Conservation (phyloP, 2,113 vertebrate genomes). For the Phrynosoma blainvillii region DNA sequence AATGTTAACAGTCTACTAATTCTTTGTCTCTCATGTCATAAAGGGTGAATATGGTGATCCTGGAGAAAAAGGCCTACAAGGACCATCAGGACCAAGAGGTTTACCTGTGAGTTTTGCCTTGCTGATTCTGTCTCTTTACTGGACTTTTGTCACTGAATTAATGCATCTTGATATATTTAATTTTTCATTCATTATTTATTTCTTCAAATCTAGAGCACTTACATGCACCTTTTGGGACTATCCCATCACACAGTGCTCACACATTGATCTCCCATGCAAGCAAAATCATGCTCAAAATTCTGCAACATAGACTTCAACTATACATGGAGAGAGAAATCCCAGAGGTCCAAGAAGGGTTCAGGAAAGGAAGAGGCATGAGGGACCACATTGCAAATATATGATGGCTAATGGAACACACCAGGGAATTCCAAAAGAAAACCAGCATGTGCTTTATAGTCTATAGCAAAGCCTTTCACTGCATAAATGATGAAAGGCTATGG, state of each 20-base stretch:
- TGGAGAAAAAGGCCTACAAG: constrained; percentile 74
- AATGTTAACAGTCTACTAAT: neutral
- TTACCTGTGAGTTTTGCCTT: constrained; percentile 72
- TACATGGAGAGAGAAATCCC: too few relatives aligned
- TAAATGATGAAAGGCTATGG: too few relatives aligned
- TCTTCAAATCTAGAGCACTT: neutral
- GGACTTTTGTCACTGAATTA: neutral
- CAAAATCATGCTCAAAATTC: too few relatives aligned
- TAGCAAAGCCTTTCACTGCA: too few relatives aligned
- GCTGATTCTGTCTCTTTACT: constrained; percentile 5
- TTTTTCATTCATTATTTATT: neutral
- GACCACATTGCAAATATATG: too few relatives aligned
- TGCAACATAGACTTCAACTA: too few relatives aligned
- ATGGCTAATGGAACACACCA: too few relatives aligned
- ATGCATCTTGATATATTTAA: neutral
- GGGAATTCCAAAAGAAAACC: too few relatives aligned
- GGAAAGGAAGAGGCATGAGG: too few relatives aligned
- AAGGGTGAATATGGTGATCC: constrained; percentile 84
- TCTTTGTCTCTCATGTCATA: constrained; percentile 19
- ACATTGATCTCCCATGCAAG: too few relatives aligned
- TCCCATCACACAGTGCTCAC: neutral
- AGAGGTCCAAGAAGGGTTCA: too few relatives aligned
- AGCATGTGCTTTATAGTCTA: too few relatives aligned
- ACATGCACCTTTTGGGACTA: neutral
- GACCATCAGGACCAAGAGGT: constrained; percentile 79